Evolutionary conservation across 2,888 invertebrate species (phyloP).

Genomic region (Trypoxylon attenuatum): DNA sequence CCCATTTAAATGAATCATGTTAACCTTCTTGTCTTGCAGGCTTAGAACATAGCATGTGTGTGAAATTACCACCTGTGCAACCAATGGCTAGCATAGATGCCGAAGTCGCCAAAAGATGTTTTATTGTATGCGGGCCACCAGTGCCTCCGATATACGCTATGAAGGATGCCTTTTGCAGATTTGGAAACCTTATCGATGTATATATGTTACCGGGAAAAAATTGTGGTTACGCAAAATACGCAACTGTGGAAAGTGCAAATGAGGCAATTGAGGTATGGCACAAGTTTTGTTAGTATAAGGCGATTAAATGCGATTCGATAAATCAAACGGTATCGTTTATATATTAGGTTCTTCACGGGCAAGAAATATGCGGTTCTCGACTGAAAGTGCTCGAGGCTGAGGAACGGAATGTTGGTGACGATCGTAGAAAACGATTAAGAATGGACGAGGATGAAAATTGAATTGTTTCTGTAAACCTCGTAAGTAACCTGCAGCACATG

Average conservation of each 20-base stretch:
- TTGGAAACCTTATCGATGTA: slow-evolving; percentile 92
- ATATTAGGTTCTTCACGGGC: slow-evolving; percentile 84
- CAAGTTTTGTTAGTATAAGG: not conserved
- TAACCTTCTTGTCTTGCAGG: slow-evolving; percentile 23
- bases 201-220: slow-evolving; percentile 92
- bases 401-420: slow-evolving; percentile 76
- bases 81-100: slow-evolving; percentile 83
- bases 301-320: no score
- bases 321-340: no score
- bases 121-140: slow-evolving; percentile 72
- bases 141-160: slow-evolving; percentile 86
- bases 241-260: slow-evolving; percentile 83
- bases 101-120: slow-evolving; percentile 79
- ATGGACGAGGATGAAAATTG: slow-evolving; percentile 72
- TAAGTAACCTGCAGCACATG: slow-evolving; percentile 62
- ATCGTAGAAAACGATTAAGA: slow-evolving; percentile 71
- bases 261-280: slow-evolving; percentile 81
- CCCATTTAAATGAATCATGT: not conserved
- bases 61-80: slow-evolving; percentile 83
- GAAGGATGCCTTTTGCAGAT: slow-evolving; percentile 92
- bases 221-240: slow-evolving; percentile 94
- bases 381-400: slow-evolving; percentile 94
- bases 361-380: slow-evolving; percentile 89
- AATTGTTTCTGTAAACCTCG: slow-evolving; percentile 62
- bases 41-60: slow-evolving; percentile 65